Percentiles rank a stretch among this genome's conserved stretches.
Evolutionary conservation across 2,113 vertebrate genomes (phyloP).

Genomic region (Podarcis raffonei): DNA sequence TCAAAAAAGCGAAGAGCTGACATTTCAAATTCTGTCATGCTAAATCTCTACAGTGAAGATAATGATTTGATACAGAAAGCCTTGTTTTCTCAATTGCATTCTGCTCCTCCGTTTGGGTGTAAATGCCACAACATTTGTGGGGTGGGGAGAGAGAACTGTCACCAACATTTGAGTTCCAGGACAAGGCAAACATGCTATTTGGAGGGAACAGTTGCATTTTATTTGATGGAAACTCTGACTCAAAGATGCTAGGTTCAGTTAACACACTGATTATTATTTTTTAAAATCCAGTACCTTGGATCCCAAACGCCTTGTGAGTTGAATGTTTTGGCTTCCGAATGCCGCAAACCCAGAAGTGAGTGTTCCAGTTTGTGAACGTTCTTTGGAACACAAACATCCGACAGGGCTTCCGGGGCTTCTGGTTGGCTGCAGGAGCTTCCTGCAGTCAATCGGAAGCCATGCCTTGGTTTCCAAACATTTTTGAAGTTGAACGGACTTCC

Average conservation of each 20-base stretch:
- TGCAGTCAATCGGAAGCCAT: no score
- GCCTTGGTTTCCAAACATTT: no score
- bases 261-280: neutral
- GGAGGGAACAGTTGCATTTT: neutral
- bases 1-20: constrained; percentile 4
- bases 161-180: neutral
- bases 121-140: neutral
- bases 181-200: neutral
- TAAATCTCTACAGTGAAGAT: neutral
- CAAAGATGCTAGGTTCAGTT: neutral
- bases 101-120: neutral
- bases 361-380: no score
- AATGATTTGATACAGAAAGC: neutral
- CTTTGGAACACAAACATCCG: no score
- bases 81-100: neutral
- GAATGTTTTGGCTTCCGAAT: no score
- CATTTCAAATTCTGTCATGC: neutral
- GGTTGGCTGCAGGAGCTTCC: no score
- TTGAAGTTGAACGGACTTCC: no score
- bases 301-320: no score
- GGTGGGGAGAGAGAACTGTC: neutral
- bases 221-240: neutral
- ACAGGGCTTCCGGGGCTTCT: accelerated
- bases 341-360: no score
- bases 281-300: no score